Evolutionary conservation across 2,113 vertebrate genomes (phyloP), one percentile per base, ranked within the genome.

Genomic region (Geococcyx californianus): DNA sequence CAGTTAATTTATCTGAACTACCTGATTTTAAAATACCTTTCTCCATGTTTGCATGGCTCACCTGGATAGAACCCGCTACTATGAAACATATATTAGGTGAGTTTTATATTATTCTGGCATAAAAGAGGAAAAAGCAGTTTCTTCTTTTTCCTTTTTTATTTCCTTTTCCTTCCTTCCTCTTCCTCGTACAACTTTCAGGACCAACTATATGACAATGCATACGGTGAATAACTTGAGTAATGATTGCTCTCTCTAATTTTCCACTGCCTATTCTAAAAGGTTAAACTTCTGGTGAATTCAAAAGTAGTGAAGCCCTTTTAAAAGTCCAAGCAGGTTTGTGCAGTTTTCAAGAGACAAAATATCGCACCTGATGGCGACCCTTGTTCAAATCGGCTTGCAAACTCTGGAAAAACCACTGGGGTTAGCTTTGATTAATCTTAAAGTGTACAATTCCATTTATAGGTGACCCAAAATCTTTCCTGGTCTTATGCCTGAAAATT

Each of bases 61-160:
- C 98, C 98, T 97, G 98, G 98, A 98, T 98, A 99, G 99, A 99
- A 98, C 99, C 92, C 99, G 99, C 98, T 99, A 99, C 98, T 99
- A 99, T 98, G 99, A 99, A 98, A 98, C 99, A 95, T 99, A 99
- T 87, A 97, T 99, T 98, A 99, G 99, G 99, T 99, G 99, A 98
- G 99, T 99, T n/a, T 97, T 82, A 84, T 83, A 11, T 16, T 87
- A 34, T 90, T 87, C 31, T 90, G 52, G 28, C 4, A 21, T 51
- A 62, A 45, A 95, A 73, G 29, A 51, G 18, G 14, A 68, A 20
- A 79, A 28, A 72, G 6, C 25, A 36, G 19, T 10, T 55, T 52
- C 47, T 24, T 47, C 17, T 47, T 47, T 24, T 21, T 47, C 47
- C 23, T 47, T 34, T n/a, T 13, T 7, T 8, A 15, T 28, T 13